Base-by-base conservation (phyloP, 2,113 vertebrate genomes). In the Ondatra zibethicus region DNA sequence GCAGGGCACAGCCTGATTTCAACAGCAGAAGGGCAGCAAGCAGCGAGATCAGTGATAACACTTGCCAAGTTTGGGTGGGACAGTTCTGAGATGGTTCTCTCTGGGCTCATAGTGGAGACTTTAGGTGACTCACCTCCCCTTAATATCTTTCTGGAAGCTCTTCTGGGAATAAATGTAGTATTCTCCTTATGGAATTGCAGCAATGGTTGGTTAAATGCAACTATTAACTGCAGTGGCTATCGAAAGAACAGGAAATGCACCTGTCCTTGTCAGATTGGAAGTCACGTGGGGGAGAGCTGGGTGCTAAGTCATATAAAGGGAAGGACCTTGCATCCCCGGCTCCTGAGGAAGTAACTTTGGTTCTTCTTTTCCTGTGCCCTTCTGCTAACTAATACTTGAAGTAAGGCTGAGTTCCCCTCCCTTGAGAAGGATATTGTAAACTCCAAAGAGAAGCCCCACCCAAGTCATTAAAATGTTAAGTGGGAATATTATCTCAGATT, bases 251-350 rank as follows among this genome's bases (percentile, higher is more conserved):
- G 61, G 31, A 90, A 31, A 5, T 31, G 8, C 36, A 47, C 47
- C 42, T 58, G 39, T 55, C 36, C 73, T 77, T 27, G 66, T 77
- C 92, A 88, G 84, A 36, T 72, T 88, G n/a, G 73, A 95, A 90
- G 58, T 33, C 23, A 27, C 3, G 17, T 55, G n/a, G 50, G 25
- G 66, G 23, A 91, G 81, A 66, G 29, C 45, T 66, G 33, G n/a
- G 27, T 55, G 23, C 17, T 31, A 31, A 8, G 11, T 77, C n/a
- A 36, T 1, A 31, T 45, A n/a, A 42, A 77, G 25, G 58, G 29
- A 65, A 85, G 29, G 5, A 39, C 25, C 12, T 73, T 63, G 42
- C 47, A 17, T 19, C 33, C 29, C 23, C 47, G n/a, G 16, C 4
- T 80, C 12, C 47, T 63, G 66, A 66, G 39, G 23, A 47, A 68